These are phyloP conservation scores for Planococcus citri DNA, from an alignment of 1,140 invertebrate species.

Conservation along the genomic window DNA sequence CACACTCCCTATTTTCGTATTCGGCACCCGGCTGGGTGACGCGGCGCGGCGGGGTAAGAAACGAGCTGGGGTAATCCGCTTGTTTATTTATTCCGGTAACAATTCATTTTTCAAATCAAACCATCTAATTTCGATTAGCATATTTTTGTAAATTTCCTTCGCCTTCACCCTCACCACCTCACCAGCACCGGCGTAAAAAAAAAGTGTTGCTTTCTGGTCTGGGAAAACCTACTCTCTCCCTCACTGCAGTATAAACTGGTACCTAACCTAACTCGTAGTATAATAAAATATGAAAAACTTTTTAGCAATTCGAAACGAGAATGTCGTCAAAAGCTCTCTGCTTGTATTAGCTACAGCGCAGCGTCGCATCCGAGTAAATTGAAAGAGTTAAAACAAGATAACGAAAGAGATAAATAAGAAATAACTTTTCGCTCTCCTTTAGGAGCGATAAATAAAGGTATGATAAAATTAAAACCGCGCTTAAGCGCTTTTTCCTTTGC, in stretches of 20 bases:
- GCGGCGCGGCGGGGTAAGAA: too few relatives aligned
- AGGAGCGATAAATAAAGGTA: conserved; percentile 15
- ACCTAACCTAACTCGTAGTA: background rate
- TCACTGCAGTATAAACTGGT: too few relatives aligned
- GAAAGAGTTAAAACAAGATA: conserved; percentile 17
- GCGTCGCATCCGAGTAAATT: conserved; percentile 14
- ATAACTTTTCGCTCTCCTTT: conserved; percentile 14
- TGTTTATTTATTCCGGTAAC: background rate
- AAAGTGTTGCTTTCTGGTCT: too few relatives aligned
- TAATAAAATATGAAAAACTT: conserved; percentile 1
- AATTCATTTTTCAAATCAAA: background rate
- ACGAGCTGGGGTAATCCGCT: background rate
- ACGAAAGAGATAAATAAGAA: conserved; percentile 15
- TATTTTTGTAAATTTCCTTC: too few relatives aligned
- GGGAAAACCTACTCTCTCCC: too few relatives aligned
- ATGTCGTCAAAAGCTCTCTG: conserved; percentile 10
- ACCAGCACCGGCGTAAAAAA: too few relatives aligned
- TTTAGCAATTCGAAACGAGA: background rate
- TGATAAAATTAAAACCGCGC: conserved; percentile 14
- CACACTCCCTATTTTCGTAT: background rate
- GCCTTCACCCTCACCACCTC: too few relatives aligned
- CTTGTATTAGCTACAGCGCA: background rate
- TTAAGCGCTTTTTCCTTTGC: background rate
- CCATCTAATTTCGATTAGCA: background rate
- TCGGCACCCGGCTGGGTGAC: too few relatives aligned